Evolutionary conservation across 2,888 invertebrate species (phyloP).

Genomic region (Acanthopleura granulata): DNA sequence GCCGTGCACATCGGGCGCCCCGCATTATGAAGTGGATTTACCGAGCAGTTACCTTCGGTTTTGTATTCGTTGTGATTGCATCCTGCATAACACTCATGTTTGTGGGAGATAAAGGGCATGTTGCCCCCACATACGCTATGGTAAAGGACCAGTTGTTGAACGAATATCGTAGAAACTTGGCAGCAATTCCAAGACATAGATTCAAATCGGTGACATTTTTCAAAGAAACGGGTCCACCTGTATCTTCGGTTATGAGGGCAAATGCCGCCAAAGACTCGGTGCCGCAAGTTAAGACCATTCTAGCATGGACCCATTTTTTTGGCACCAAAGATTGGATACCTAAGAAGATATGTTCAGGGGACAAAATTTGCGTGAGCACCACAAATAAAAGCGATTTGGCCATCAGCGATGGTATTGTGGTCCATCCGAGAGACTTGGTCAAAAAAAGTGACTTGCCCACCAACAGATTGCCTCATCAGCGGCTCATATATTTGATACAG

Average conservation of each 20-base stretch:
- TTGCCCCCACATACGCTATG: too few species aligned
- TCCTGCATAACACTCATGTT: too few species aligned
- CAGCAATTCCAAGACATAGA: too few species aligned
- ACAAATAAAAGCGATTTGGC: background rate
- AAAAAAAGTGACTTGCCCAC: background rate
- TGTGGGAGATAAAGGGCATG: too few species aligned
- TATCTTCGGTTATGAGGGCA: background rate
- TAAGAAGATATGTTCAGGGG: background rate
- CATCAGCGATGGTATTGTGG: background rate
- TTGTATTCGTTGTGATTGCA: too few species aligned
- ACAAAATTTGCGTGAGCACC: background rate
- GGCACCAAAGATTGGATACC: background rate
- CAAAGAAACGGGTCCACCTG: too few species aligned
- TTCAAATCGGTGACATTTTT: too few species aligned
- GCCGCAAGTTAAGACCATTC: background rate
- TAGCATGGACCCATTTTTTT: conserved; percentile 6
- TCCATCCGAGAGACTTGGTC: conserved; percentile 6
- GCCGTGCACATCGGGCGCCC: too few species aligned
- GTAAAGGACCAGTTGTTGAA: too few species aligned
- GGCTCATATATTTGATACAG: background rate
- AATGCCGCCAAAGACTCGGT: background rate
- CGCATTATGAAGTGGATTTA: too few species aligned
- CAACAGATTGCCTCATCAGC: background rate
- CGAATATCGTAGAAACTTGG: too few species aligned
- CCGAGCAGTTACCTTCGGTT: too few species aligned